These are phyloP conservation scores for Eremophila alpestris DNA, from an alignment of 2,797 vertebrate genomes.

Conservation along the genomic window DNA sequence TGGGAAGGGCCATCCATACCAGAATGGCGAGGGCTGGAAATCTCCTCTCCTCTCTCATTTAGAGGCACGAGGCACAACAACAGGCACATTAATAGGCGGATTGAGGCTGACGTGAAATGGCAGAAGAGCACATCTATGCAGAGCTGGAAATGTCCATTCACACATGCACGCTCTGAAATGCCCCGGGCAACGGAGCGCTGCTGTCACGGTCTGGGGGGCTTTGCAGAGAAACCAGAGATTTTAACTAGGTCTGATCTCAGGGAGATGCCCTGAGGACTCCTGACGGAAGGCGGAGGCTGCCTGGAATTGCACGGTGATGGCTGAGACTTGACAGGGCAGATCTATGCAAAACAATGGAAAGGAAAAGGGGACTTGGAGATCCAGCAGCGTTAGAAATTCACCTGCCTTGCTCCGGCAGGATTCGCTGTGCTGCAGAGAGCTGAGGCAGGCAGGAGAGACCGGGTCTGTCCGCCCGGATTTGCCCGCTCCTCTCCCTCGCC, in stretches of 20 bases:
- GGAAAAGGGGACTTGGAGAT: not conserved
- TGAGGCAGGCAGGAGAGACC: not conserved
- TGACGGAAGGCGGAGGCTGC: not conserved
- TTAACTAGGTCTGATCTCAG: slow-evolving; percentile 39
- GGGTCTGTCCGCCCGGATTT: not conserved
- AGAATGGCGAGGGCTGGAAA: not conserved
- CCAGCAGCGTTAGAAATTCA: not conserved
- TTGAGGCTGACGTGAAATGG: slow-evolving; percentile 58
- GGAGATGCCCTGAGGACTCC: slow-evolving; percentile 43
- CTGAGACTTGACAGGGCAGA: slow-evolving; percentile 17
- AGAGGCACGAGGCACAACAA: slow-evolving; percentile 7
- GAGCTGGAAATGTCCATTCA: slow-evolving; percentile 54
- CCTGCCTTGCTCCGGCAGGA: not conserved
- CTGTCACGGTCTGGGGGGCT: slow-evolving; percentile 17
- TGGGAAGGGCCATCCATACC: not conserved
- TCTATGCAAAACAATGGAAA: not conserved
- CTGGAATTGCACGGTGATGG: not conserved
- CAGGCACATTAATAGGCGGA: slow-evolving; percentile 2
- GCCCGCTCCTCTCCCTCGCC: rapidly evolving
- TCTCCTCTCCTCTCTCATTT: not conserved
- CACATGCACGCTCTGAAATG: not conserved
- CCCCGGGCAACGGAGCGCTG: not conserved
- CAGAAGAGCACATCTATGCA: slow-evolving; percentile 40
- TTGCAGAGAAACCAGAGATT: not conserved
- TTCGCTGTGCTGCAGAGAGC: not conserved